A percentile compares a stretch with the other conserved stretches of the same genome.
These are phyloP conservation scores for Agriopis aurantiaria DNA, from an alignment of 2,888 invertebrate species.

Conservation along the genomic window DNA sequence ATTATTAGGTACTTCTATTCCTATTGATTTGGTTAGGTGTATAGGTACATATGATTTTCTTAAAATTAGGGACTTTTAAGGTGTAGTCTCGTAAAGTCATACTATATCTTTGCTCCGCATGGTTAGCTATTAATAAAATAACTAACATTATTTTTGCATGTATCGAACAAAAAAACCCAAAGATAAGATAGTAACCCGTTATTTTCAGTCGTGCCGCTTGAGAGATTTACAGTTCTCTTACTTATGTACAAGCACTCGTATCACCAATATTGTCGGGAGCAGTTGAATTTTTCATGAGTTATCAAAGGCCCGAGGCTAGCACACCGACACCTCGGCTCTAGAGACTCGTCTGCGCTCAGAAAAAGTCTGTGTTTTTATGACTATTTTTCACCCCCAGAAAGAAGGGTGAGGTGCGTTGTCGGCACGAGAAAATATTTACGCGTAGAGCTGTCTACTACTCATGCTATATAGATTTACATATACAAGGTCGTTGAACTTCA, in stretches of 20 bases:
- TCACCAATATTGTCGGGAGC: constrained; percentile 57
- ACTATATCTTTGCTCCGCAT: too few relatives aligned
- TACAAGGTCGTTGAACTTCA: constrained; percentile 57
- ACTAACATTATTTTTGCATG: not conserved
- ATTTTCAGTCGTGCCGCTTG: constrained; percentile 13
- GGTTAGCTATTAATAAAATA: not conserved
- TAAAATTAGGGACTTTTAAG: too few relatives aligned
- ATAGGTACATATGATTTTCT: too few relatives aligned
- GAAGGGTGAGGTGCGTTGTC: constrained; percentile 55
- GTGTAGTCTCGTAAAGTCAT: too few relatives aligned
- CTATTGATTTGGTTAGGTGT: too few relatives aligned
- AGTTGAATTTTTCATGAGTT: constrained; percentile 80
- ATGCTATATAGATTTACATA: constrained; percentile 18
- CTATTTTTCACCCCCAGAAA: constrained; percentile 64
- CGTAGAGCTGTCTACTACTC: constrained; percentile 43
- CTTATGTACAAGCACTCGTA: constrained; percentile 23
- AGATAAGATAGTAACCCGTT: not conserved
- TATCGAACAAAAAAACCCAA: constrained; percentile 7
- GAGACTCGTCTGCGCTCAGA: constrained; percentile 51
- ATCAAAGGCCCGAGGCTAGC: constrained; percentile 69
- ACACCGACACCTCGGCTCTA: constrained; percentile 48
- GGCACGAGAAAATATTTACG: constrained; percentile 64
- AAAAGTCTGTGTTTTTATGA: constrained; percentile 66
- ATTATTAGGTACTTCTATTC: too few relatives aligned
- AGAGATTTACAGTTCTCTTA: constrained; percentile 21